A percentile compares a stretch with the other conserved stretches of the same genome.
phyloP scores from a whole-genome alignment of 2,113 vertebrate genomes.

The Hipposideros armiger region DNA sequence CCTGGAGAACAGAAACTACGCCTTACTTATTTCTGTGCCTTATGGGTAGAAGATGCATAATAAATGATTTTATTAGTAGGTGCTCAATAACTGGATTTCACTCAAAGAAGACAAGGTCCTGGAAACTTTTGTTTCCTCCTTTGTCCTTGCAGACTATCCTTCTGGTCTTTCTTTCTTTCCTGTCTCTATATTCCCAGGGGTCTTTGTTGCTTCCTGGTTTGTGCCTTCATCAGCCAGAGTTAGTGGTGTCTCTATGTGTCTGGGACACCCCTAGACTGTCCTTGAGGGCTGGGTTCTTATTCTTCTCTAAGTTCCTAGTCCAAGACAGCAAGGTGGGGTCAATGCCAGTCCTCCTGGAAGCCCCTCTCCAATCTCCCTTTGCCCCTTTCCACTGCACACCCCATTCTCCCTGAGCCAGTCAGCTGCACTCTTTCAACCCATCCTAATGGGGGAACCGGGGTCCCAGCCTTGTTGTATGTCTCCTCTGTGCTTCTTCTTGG shows the following conservation, averaged over 20 bases:
- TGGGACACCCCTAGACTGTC: neutral
- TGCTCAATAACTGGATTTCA: neutral
- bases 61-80: too few species aligned
- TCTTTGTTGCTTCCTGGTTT: neutral
- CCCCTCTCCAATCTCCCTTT: neutral
- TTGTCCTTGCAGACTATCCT: neutral
- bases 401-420: neutral
- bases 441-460: constrained; percentile 67
- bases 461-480: neutral
- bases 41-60: neutral
- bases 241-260: neutral
- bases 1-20: neutral
- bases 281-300: neutral
- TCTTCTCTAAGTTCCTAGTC: neutral
- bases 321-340: neutral
- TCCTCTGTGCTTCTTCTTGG: neutral
- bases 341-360: neutral
- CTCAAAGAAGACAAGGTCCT: neutral
- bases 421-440: neutral
- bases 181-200: neutral
- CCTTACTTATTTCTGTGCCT: too few species aligned
- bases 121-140: too few species aligned
- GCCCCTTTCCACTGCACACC: accelerated
- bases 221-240: accelerated
- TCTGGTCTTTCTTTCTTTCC: neutral